Evolutionary conservation across 2,113 vertebrate species (phyloP).

Genomic region (Calyptommatus sinebrachiatus): DNA sequence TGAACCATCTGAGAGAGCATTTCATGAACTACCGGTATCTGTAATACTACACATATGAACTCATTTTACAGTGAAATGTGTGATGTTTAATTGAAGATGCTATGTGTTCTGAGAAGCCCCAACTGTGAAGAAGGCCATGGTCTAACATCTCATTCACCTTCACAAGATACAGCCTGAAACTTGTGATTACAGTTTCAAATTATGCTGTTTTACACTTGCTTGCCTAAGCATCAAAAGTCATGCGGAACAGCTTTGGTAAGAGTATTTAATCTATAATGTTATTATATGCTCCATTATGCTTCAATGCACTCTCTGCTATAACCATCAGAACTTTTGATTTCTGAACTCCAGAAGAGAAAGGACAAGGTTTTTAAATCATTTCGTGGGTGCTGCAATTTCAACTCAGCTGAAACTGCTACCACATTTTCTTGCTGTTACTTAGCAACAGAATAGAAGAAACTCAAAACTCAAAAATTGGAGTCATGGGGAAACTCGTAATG

Average conservation of each 20-base stretch:
- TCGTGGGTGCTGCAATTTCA: slow-evolving; percentile 47
- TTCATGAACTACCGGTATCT: neutral
- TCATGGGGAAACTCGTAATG: slow-evolving; percentile 35
- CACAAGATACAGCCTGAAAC: neutral
- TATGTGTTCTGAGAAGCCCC: neutral
- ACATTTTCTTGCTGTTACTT: slow-evolving; percentile 51
- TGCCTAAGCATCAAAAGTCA: slow-evolving; percentile 51
- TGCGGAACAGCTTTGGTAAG: slow-evolving; percentile 48
- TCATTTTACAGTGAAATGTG: neutral
- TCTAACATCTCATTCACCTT: neutral
- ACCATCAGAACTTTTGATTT: slow-evolving; percentile 47
- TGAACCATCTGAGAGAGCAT: slow-evolving; percentile 17
- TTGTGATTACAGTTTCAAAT: slow-evolving; percentile 51
- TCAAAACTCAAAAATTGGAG: slow-evolving; percentile 41
- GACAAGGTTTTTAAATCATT: slow-evolving; percentile 42
- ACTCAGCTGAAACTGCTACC: slow-evolving; percentile 3
- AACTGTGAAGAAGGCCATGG: neutral
- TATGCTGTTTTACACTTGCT: slow-evolving; percentile 48
- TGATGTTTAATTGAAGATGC: neutral
- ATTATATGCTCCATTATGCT: slow-evolving; percentile 50
- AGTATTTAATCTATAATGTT: slow-evolving; percentile 35
- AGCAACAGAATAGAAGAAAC: slow-evolving; percentile 57
- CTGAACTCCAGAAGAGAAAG: slow-evolving; percentile 49
- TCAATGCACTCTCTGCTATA: slow-evolving; percentile 38
- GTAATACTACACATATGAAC: neutral